A percentile compares a stretch with the other conserved stretches of the same genome.
Evolutionary conservation across 2,113 vertebrate species (phyloP).

Genomic region (Girardinichthys multiradiatus): DNA sequence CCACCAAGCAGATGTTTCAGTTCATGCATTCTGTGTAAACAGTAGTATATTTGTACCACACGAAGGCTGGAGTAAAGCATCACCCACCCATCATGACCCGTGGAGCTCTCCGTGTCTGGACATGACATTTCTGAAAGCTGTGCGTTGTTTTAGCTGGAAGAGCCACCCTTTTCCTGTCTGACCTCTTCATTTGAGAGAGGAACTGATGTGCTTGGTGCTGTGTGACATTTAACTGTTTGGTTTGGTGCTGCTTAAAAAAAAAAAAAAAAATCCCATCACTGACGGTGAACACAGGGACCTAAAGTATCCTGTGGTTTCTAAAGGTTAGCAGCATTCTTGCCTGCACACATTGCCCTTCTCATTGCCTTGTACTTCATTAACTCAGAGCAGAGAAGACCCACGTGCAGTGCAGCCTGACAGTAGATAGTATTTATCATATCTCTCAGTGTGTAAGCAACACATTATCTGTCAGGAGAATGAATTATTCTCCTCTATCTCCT

Average conservation of each 20-base stretch:
- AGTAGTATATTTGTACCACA: background rate
- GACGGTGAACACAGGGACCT: constrained; percentile 54
- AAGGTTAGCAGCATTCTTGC: constrained; percentile 71
- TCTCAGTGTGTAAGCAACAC: constrained; percentile 14
- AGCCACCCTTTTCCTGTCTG: constrained; percentile 44
- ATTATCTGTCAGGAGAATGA: constrained; percentile 20
- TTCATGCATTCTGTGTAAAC: background rate
- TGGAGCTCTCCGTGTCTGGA: constrained; percentile 36
- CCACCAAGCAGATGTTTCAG: background rate
- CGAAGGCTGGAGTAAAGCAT: background rate
- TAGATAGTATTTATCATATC: constrained; percentile 18
- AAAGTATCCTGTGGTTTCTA: constrained; percentile 62
- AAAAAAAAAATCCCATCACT: constrained; percentile 19
- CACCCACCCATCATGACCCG: constrained; percentile 15
- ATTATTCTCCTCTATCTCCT: constrained; percentile 7
- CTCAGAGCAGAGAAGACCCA: constrained; percentile 14
- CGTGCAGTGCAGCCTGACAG: constrained; percentile 14
- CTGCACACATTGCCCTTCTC: constrained; percentile 18
- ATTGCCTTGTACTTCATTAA: constrained; percentile 48
- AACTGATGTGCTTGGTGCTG: constrained; percentile 55
- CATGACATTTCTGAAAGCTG: constrained; percentile 69
- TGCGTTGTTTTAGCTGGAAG: constrained; percentile 45
- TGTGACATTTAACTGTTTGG: constrained; percentile 73
- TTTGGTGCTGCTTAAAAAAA: constrained; percentile 36
- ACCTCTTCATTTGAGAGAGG: constrained; percentile 63